Base-by-base conservation (phyloP, 2,113 vertebrate species). In the Tursiops truncatus region DNA sequence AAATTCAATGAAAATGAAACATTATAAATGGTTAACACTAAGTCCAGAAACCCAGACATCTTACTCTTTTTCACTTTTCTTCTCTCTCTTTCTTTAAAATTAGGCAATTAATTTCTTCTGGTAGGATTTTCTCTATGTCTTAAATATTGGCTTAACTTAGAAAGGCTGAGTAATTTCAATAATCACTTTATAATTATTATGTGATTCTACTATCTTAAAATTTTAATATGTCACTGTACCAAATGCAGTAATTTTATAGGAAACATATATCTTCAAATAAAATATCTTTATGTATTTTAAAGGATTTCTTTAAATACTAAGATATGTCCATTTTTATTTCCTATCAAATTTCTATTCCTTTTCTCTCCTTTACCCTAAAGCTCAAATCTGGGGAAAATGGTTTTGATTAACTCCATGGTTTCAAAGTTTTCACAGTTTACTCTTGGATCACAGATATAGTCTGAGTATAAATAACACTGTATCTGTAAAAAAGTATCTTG, bases 191-290 rank as follows among this genome's bases (percentile, higher is more conserved):
- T 80, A 76, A 38, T 86, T 83, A 58, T 28, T 70, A 89, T 82
- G 47, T 95, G 20, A 86, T 81, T 94, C 41, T 73, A 56, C 12
- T 47, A n/a, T 79, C 41, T 95, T 83, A 91, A 89, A 95, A 93
- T 28, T 79, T 67, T 67, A 77, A 36, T 80, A 53, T 56, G 15
- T n/a, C 28, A 26, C 23, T 91, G 67, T 74, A 74, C 70, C 38
- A 94, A 80, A 18, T 26, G 44, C 2, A 33, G 36, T 79, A 36
- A 65, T 44, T 94, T 93, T 83, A 47, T 6, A 87, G 53, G 85
- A 71, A 81, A 36, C 4, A 21, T 36, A 8, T 26, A 33, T 58
- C 8, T 89, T 95, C 31, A 83, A 71, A 67, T 92, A 71, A 67
- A 82, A 41, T 67, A 70, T 58, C 15, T 65, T 50, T 74, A 67